Percentiles rank a stretch among this genome's conserved stretches.
These are phyloP conservation scores for Drosophila equinoxialis DNA, from an alignment of 1,140 invertebrate species.

Conservation along the genomic window DNA sequence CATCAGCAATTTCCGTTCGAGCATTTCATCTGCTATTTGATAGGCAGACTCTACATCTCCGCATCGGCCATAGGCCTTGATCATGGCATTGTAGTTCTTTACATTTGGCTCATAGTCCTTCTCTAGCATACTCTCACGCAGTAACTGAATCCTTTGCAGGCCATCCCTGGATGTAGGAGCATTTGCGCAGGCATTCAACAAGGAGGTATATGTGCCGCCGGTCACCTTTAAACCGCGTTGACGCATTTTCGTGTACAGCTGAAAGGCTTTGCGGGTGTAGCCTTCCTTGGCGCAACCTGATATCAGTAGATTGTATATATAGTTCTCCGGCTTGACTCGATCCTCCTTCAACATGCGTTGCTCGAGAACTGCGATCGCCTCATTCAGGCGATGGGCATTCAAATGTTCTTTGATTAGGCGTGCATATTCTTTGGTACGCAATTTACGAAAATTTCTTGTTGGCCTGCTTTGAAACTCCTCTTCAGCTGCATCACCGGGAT, in stretches of 20 bases:
- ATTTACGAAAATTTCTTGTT: slow-evolving; percentile 83
- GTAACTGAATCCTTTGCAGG: slow-evolving; percentile 86
- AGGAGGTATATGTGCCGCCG: slow-evolving; percentile 89
- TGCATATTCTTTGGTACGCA: slow-evolving; percentile 86
- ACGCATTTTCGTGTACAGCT: slow-evolving; percentile 92
- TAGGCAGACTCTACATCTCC: slow-evolving; percentile 91
- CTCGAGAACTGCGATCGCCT: slow-evolving; percentile 91
- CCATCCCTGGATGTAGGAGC: slow-evolving; percentile 88
- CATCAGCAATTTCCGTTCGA: slow-evolving; percentile 86
- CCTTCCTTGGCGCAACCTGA: slow-evolving; percentile 91
- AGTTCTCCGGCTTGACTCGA: slow-evolving; percentile 89
- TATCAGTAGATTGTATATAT: slow-evolving; percentile 92
- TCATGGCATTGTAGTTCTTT: slow-evolving; percentile 93
- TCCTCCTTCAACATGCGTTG: slow-evolving; percentile 89
- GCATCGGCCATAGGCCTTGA: slow-evolving; percentile 94
- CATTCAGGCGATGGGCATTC: slow-evolving; percentile 86
- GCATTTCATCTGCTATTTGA: slow-evolving; percentile 92
- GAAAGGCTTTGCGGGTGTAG: slow-evolving; percentile 92
- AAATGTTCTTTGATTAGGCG: slow-evolving; percentile 88
- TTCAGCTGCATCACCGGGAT: slow-evolving; percentile 84
- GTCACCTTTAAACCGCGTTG: slow-evolving; percentile 87
- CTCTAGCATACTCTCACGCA: slow-evolving; percentile 88
- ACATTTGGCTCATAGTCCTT: slow-evolving; percentile 88
- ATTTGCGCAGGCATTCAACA: slow-evolving; percentile 95
- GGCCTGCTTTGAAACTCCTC: slow-evolving; percentile 84